Evolutionary conservation across 1,140 invertebrate species (phyloP), one percentile per base, ranked within the genome.

Genomic region (Panagrolaimus sp.): DNA sequence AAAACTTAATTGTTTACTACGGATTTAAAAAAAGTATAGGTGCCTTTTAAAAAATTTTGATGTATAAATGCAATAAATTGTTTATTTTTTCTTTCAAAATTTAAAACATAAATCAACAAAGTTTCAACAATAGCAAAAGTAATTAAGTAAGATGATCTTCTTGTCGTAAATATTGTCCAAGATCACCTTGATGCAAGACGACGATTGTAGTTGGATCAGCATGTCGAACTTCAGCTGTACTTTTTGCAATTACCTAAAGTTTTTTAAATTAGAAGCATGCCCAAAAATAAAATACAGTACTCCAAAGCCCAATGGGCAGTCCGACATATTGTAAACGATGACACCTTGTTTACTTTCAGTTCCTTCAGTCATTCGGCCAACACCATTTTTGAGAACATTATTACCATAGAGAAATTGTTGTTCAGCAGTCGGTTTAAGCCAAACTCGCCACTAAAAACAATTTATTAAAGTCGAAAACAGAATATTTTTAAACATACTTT

Each of bases 371-470:
- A 99, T 96, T 82, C 94, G 87, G 21, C 91, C 92, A 38, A 99
- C 86, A 17, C 96, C 95, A 81, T 91, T 87, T 85, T 99, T 98
- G 43, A 91, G 87, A 52, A 99, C 88, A 86, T 98, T 90, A 85
- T 98, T 90, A 21, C 96, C 96, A 86, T 98, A 98, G 8, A 99
- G 86, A 87, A 95, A 99, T 85, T 96, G 93, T 84, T 98, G 95
- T 84, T 99, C 96, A 7, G 93, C 91, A 38, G 90, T 90, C 15
- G 93, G 88, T 85, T 98, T 99, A 3, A 98, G 83, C 95, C 96
- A 98, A 72, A 99, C 89, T 87, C 97, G 97, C 82, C 89, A 89
- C 32, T 38, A 38, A 4, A n/a, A 38, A 38, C 32, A 38, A 4
- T 38, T 38, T 4, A 38, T 38, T 38, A 4, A 7, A n/a, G n/a